Conservation (phyloP, 2,888 invertebrate species). For the Drosophila setosimentum region DNA sequence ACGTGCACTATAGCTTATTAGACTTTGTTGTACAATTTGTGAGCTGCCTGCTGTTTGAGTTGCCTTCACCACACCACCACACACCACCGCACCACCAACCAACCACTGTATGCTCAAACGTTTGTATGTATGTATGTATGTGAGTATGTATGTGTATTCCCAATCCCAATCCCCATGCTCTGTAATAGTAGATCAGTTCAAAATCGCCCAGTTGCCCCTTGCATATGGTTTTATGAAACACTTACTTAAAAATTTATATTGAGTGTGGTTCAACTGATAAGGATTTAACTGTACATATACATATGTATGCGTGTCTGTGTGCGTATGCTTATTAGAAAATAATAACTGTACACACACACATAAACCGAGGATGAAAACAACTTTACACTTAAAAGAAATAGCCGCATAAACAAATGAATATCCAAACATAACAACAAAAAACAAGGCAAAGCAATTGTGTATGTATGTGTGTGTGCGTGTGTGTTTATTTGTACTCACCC, state of each 20-base stretch:
- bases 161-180: conserved; percentile 22
- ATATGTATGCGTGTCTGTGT: background rate
- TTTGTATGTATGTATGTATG: conserved; percentile 6
- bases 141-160: conserved; percentile 8
- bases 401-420: conserved; percentile 1
- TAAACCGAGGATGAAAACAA: conserved; percentile 9
- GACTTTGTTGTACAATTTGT: conserved; percentile 24
- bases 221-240: conserved; percentile 6
- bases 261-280: background rate
- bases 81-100: conserved; percentile 57
- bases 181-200: background rate
- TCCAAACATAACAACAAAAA: conserved; percentile 32
- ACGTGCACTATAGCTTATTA: conserved; percentile 70
- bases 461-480: background rate
- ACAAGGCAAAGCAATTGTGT: conserved; percentile 26
- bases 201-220: background rate
- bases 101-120: conserved; percentile 58
- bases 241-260: background rate
- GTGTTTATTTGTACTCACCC: conserved; percentile 45
- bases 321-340: background rate
- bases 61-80: conserved; percentile 47
- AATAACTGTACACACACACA: background rate
- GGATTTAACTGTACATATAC: background rate
- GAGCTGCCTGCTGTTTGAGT: conserved; percentile 34
- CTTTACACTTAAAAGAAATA: conserved; percentile 11